Percentiles rank a stretch among this genome's conserved stretches.
phyloP scores from a whole-genome alignment of 2,888 invertebrate species.

The Liopterus haemorrhoidalis region DNA sequence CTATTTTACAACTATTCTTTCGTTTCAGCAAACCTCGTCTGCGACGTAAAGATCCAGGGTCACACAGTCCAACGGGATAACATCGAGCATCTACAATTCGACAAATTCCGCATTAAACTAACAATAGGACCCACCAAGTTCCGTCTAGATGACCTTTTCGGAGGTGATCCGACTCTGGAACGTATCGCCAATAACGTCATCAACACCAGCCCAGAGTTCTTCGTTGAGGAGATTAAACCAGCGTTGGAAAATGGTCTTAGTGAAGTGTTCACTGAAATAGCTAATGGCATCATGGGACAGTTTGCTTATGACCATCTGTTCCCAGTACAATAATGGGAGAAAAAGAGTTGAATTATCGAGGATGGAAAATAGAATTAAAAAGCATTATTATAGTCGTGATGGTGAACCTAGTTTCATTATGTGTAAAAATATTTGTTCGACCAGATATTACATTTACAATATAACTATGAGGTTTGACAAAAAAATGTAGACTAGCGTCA shows the following conservation, averaged over 20 bases:
- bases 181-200: constrained; percentile 61
- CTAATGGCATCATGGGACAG: constrained; percentile 62
- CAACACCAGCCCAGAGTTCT: constrained; percentile 60
- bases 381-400: too few relatives aligned
- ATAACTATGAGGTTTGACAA: too few relatives aligned
- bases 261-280: constrained; percentile 61
- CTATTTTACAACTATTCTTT: constrained; percentile 14
- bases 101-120: constrained; percentile 57
- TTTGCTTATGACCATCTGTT: constrained; percentile 68
- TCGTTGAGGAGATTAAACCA: constrained; percentile 63
- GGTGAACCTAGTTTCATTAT: too few relatives aligned
- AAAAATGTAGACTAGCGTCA: too few relatives aligned
- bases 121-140: constrained; percentile 56
- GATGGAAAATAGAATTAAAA: too few relatives aligned
- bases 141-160: constrained; percentile 61
- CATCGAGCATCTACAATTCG: constrained; percentile 56
- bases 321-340: constrained; percentile 46
- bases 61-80: constrained; percentile 52
- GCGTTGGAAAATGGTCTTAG: constrained; percentile 58
- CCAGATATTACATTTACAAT: too few relatives aligned
- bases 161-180: constrained; percentile 59
- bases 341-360: too few relatives aligned
- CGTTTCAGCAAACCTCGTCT: constrained; percentile 58
- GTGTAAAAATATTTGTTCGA: too few relatives aligned
- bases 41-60: constrained; percentile 60